A percentile compares a stretch with the other conserved stretches of the same genome.
These are phyloP conservation scores for Paraescarpia echinospica DNA, from an alignment of 1,140 invertebrate genomes.

Conservation along the genomic window DNA sequence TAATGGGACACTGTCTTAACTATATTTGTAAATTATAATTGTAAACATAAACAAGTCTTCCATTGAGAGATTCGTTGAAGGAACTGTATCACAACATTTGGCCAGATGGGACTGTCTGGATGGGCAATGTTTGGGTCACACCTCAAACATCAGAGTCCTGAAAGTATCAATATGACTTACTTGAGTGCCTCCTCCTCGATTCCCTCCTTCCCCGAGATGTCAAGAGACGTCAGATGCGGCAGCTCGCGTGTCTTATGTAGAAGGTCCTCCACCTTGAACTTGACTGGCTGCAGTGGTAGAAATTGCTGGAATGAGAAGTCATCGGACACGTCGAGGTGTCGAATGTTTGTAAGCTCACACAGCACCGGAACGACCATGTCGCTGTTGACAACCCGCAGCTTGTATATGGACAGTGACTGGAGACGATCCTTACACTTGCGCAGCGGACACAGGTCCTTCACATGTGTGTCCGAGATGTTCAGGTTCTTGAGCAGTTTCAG, in stretches of 20 bases:
- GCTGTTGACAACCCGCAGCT: slow-evolving; percentile 63
- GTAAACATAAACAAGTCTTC: too few relatives aligned
- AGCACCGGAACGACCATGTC: slow-evolving; percentile 63
- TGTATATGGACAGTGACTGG: slow-evolving; percentile 69
- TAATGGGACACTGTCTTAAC: too few relatives aligned
- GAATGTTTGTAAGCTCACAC: slow-evolving; percentile 64
- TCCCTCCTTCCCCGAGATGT: slow-evolving; percentile 71
- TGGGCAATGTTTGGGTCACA: not conserved
- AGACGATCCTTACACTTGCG: slow-evolving; percentile 67
- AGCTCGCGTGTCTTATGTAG: slow-evolving; percentile 61
- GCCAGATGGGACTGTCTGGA: too few relatives aligned
- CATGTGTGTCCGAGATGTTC: slow-evolving; percentile 72
- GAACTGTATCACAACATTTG: too few relatives aligned
- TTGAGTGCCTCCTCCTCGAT: slow-evolving; percentile 62
- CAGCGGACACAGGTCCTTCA: slow-evolving; percentile 70
- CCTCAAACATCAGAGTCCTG: not conserved
- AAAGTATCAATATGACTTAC: slow-evolving; percentile 32
- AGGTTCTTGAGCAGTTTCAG: slow-evolving; percentile 69
- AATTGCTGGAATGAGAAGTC: slow-evolving; percentile 56
- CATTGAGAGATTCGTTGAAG: too few relatives aligned
- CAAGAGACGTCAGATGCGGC: slow-evolving; percentile 68
- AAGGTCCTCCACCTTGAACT: slow-evolving; percentile 61
- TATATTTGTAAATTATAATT: too few relatives aligned
- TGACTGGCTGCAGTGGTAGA: slow-evolving; percentile 57
- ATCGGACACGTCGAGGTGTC: slow-evolving; percentile 70